phyloP scores from a whole-genome alignment of 2,797 vertebrate species.

The Corythornis leucogaster region DNA sequence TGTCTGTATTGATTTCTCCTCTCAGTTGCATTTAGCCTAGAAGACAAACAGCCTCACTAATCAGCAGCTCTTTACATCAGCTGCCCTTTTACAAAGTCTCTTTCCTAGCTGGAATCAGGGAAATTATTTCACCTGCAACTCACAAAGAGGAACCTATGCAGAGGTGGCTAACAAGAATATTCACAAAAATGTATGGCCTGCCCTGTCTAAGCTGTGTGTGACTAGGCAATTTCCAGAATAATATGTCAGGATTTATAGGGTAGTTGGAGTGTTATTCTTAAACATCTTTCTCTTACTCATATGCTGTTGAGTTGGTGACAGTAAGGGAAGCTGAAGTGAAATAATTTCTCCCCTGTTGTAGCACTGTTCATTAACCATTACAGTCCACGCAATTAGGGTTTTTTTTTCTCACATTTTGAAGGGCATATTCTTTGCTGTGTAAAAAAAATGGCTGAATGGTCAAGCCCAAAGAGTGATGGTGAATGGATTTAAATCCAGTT shows the following conservation, averaged over 20 bases:
- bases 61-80: neutral
- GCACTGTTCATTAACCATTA: neutral
- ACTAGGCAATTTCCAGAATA: neutral
- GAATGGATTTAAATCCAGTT: neutral
- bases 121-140: neutral
- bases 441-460: neutral
- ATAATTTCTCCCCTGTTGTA: neutral
- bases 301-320: neutral
- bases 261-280: neutral
- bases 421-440: neutral
- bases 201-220: neutral
- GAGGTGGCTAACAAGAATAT: neutral
- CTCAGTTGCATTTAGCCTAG: neutral
- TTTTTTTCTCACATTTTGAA: neutral
- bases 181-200: neutral
- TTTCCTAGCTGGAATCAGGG: neutral
- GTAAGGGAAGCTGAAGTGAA: neutral
- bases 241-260: neutral
- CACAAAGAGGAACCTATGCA: neutral
- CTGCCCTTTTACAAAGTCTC: neutral
- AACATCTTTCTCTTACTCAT: neutral
- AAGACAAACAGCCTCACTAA: conserved; percentile 1
- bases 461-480: neutral
- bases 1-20: conserved; percentile 22
- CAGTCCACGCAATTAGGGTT: neutral